Conservation (phyloP, 2,113 vertebrate genomes). For the Pseudopipra pipra region DNA sequence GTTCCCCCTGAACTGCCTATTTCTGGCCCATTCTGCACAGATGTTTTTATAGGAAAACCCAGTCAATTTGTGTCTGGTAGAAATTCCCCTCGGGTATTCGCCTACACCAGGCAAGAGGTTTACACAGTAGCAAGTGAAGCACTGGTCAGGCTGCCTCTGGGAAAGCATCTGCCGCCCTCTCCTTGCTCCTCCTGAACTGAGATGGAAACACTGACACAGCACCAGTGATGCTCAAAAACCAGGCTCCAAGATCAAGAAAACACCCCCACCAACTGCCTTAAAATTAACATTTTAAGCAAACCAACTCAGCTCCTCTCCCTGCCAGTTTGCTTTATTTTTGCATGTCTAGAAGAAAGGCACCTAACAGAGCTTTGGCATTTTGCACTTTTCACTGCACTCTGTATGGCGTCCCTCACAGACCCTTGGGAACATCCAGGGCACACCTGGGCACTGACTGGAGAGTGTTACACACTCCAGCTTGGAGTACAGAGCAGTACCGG, state of each 20-base stretch:
- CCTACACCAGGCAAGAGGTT: not conserved
- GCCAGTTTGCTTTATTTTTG: not conserved
- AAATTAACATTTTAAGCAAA: not conserved
- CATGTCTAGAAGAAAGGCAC: not conserved
- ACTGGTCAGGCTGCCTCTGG: not conserved
- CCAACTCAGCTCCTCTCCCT: not conserved
- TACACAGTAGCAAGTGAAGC: not conserved
- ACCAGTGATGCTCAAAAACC: not conserved
- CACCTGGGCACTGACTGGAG: not conserved
- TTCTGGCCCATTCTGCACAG: not conserved
- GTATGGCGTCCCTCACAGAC: rapidly evolving
- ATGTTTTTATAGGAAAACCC: not conserved
- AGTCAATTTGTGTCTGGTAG: not conserved
- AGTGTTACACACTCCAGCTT: rapidly evolving
- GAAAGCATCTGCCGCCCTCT: not conserved
- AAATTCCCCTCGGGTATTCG: not conserved
- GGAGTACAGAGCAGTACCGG: rapidly evolving
- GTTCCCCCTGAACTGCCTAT: not conserved
- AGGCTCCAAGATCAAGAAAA: not conserved
- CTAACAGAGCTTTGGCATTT: not conserved
- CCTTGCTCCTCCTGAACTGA: not conserved
- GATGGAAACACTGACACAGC: not conserved
- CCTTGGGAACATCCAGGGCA: not conserved
- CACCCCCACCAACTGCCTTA: not conserved
- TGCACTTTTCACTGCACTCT: not conserved